Evolutionary conservation across 1,140 invertebrate genomes (phyloP).

Genomic region (Cephus cinctus): DNA sequence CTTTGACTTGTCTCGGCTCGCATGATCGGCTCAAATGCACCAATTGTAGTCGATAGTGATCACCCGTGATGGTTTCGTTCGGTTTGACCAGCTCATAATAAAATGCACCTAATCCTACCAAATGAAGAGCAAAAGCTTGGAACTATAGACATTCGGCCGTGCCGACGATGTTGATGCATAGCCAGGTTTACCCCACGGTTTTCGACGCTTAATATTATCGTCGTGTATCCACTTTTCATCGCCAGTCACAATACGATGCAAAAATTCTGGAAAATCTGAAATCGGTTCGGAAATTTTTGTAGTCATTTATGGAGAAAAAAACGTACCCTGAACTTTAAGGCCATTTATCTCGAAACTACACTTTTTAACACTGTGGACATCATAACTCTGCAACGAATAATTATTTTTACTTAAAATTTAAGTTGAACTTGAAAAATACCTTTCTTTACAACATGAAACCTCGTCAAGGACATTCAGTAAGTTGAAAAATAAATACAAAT

Average conservation of each 20-base stretch:
- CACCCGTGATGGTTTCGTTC: constrained; percentile 12
- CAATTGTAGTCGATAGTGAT: constrained; percentile 5
- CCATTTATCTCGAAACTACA: too few relatives aligned
- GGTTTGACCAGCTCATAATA: constrained; percentile 34
- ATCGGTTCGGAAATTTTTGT: too few relatives aligned
- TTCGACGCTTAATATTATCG: constrained; percentile 14
- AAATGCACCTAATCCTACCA: constrained; percentile 38
- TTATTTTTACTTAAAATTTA: too few relatives aligned
- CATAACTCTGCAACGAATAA: too few relatives aligned
- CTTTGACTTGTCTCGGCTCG: constrained; percentile 9
- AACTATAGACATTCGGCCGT: constrained; percentile 10
- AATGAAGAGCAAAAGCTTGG: constrained; percentile 34
- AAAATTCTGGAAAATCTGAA: too few relatives aligned
- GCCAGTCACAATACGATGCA: constrained; percentile 28
- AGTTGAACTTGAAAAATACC: too few relatives aligned
- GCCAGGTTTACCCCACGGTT: constrained; percentile 26
- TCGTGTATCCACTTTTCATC: constrained; percentile 18
- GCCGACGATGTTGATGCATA: constrained; percentile 20
- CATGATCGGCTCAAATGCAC: constrained; percentile 12
- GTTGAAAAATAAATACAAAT: too few relatives aligned
- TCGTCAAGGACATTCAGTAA: too few relatives aligned
- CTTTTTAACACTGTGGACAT: too few relatives aligned
- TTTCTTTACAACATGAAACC: too few relatives aligned
- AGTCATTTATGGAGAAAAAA: too few relatives aligned
- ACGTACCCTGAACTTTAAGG: too few relatives aligned